A percentile compares a stretch with the other conserved stretches of the same genome.
These are phyloP conservation scores for Caenorhabditis uteleia DNA, from an alignment of 2,888 invertebrate species.

Conservation along the genomic window DNA sequence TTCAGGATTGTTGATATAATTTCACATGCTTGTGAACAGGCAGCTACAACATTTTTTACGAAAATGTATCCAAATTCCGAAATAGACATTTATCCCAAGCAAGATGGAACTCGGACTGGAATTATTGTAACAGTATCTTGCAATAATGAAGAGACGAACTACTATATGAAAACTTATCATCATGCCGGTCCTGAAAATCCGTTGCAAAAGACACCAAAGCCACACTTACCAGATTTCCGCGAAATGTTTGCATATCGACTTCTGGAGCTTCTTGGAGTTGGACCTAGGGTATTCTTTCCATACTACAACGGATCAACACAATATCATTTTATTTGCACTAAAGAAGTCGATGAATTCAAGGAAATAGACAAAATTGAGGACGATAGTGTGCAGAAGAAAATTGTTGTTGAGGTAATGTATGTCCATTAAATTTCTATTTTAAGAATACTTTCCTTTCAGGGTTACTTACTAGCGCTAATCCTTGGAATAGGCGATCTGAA, in stretches of 20 bases:
- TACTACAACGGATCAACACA: conserved; percentile 23
- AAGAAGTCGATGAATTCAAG: conserved; percentile 34
- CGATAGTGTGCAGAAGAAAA: conserved; percentile 17
- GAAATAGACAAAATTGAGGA: conserved; percentile 27
- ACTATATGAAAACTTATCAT: conserved; percentile 40
- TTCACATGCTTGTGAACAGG: conserved; percentile 19
- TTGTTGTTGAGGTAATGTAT: conserved; percentile 32
- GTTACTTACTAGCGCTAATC: conserved; percentile 36
- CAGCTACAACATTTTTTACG: conserved; percentile 35
- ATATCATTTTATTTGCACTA: conserved; percentile 32
- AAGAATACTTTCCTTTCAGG: conserved; percentile 35
- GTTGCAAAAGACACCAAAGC: conserved; percentile 29
- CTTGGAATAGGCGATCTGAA: conserved; percentile 41
- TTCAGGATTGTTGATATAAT: conserved; percentile 29
- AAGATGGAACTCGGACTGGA: conserved; percentile 29
- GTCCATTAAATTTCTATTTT: conserved; percentile 19
- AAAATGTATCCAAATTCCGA: conserved; percentile 25
- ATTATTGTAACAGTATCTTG: conserved; percentile 23
- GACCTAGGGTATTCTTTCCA: conserved; percentile 31
- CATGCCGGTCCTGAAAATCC: conserved; percentile 30
- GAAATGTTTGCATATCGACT: conserved; percentile 40
- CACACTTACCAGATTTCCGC: conserved; percentile 32
- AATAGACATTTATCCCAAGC: conserved; percentile 25
- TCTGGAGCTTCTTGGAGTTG: conserved; percentile 32
- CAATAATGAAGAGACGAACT: conserved; percentile 17